These are phyloP conservation scores for Rhyacichthys aspro DNA, from an alignment of 2,797 vertebrate genomes.

Conservation along the genomic window DNA sequence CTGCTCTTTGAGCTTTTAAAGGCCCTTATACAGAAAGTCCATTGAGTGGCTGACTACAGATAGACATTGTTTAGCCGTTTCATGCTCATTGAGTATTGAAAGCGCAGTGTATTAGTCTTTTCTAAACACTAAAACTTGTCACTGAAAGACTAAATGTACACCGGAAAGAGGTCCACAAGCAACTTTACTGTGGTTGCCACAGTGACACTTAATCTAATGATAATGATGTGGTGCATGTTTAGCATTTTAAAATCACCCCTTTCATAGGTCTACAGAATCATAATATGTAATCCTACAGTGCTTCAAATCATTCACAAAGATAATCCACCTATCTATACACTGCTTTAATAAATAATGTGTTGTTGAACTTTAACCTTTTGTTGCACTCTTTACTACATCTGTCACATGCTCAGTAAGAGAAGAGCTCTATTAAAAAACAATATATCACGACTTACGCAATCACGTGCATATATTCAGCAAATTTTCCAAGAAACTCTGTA, in stretches of 20 bases:
- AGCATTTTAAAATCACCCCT: constrained; percentile 46
- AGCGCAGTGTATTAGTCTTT: constrained; percentile 31
- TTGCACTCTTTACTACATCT: constrained; percentile 11
- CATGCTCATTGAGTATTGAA: constrained; percentile 34
- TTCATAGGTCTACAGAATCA: neutral
- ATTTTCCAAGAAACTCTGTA: constrained; percentile 85
- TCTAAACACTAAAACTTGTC: constrained; percentile 17
- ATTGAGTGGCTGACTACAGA: constrained; percentile 68
- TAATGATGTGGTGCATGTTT: constrained; percentile 37
- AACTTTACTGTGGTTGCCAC: constrained; percentile 42
- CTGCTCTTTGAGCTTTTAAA: constrained; percentile 42
- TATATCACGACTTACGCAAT: constrained; percentile 84
- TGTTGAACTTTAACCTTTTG: constrained; percentile 31
- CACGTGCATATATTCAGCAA: constrained; percentile 88
- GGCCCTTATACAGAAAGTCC: constrained; percentile 41
- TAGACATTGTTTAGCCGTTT: constrained; percentile 37
- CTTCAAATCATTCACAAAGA: constrained; percentile 1
- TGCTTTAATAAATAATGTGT: neutral
- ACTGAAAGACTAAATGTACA: constrained; percentile 41
- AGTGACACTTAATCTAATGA: constrained; percentile 32
- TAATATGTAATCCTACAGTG: constrained; percentile 13
- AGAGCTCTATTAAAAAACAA: constrained; percentile 10
- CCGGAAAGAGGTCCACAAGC: constrained; percentile 16
- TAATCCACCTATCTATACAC: constrained; percentile 1
- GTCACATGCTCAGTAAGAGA: constrained; percentile 5